These are phyloP conservation scores for Scolopax bukidnonensis DNA, from an alignment of 2,797 vertebrate species.

Conservation along the genomic window DNA sequence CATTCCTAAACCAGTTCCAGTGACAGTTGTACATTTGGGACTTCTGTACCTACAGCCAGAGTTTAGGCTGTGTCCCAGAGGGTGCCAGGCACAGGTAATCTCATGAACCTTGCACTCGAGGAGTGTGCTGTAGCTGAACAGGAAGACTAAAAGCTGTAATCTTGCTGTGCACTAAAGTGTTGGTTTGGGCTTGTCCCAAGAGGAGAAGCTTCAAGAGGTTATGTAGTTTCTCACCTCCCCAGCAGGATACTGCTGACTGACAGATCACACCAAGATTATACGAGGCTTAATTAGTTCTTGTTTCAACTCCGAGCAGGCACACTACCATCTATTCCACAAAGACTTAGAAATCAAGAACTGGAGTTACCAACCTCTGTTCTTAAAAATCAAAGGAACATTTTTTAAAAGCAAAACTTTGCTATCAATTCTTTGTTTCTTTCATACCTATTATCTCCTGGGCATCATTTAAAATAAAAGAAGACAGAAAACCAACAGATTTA, in stretches of 20 bases:
- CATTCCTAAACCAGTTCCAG: background rate
- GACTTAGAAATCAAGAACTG: background rate
- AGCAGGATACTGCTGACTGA: background rate
- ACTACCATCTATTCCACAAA: background rate
- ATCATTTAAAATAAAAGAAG: background rate
- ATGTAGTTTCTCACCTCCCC: background rate
- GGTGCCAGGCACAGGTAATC: background rate
- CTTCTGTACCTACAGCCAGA: background rate
- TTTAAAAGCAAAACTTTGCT: background rate
- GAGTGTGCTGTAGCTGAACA: background rate
- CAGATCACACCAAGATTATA: background rate
- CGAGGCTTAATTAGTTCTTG: background rate
- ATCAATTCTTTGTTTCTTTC: background rate
- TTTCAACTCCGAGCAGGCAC: background rate
- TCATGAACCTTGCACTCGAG: background rate
- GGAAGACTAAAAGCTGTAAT: background rate
- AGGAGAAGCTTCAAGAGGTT: background rate
- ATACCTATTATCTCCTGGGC: background rate
- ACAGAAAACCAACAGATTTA: background rate
- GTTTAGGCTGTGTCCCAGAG: background rate
- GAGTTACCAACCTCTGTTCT: background rate
- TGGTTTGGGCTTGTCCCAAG: background rate
- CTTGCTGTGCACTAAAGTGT: background rate
- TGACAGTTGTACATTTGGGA: background rate
- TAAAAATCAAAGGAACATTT: background rate